Conservation (phyloP, 2,797 vertebrate species). For the Semaprochilodus insignis region DNA sequence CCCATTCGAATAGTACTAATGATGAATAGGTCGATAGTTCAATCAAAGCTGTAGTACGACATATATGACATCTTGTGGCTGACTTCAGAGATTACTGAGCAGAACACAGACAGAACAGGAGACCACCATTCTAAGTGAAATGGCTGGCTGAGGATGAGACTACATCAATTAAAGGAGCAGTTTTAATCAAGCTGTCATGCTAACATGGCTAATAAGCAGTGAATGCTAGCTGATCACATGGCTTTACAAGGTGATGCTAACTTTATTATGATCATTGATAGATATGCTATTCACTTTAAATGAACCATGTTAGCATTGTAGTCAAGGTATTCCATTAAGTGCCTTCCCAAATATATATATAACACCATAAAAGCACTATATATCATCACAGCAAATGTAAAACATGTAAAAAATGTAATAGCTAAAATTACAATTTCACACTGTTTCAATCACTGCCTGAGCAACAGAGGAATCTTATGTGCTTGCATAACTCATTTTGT, state of each 20-base stretch:
- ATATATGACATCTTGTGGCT: no score
- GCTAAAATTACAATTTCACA: not conserved
- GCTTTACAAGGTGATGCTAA: not conserved
- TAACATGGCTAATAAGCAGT: slow-evolving; percentile 2
- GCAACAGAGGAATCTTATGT: not conserved
- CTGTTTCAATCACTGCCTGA: not conserved
- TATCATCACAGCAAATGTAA: not conserved
- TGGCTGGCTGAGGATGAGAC: not conserved
- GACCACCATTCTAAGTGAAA: not conserved
- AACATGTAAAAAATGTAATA: not conserved
- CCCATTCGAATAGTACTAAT: no score
- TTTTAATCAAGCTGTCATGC: not conserved
- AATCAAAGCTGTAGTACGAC: no score
- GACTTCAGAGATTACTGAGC: not conserved
- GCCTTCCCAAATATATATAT: not conserved
- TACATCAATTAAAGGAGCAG: not conserved
- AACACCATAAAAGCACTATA: not conserved
- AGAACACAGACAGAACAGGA: not conserved
- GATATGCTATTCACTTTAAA: not conserved
- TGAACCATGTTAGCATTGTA: not conserved
- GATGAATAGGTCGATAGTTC: no score
- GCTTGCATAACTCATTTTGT: not conserved
- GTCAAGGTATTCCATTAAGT: not conserved
- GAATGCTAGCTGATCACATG: not conserved
- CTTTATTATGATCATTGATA: not conserved